A percentile compares a stretch with the other conserved stretches of the same genome.
Conservation (phyloP, 2,113 vertebrate species). For the Muntiacus muntjak region DNA sequence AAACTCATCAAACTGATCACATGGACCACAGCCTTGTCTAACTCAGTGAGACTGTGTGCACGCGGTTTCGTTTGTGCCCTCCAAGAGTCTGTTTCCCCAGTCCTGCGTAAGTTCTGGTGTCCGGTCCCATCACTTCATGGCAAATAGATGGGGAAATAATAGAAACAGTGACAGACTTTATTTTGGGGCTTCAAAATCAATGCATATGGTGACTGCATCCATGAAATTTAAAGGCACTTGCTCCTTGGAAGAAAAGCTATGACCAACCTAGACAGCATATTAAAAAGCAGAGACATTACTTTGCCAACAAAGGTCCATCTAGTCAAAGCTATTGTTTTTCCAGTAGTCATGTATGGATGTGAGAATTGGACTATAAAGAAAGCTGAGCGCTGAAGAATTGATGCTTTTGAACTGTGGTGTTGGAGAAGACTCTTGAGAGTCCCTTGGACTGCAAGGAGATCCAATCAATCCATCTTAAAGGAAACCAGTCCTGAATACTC, state of each 20-base stretch:
- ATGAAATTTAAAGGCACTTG: neutral
- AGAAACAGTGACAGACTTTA: neutral
- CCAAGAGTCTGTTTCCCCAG: neutral
- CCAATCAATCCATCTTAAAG: neutral
- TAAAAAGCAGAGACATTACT: neutral
- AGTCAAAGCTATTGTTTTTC: neutral
- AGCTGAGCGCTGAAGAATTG: neutral
- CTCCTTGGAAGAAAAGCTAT: neutral
- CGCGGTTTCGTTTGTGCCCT: neutral
- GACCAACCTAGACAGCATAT: neutral
- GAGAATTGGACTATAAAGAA: neutral
- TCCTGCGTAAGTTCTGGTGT: neutral
- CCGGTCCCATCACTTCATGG: neutral
- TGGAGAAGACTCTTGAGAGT: neutral
- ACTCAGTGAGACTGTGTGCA: neutral
- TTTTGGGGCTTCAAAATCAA: neutral
- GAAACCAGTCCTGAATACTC: neutral
- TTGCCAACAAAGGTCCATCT: neutral
- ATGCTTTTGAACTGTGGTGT: neutral
- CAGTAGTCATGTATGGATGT: neutral
- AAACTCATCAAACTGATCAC: neutral
- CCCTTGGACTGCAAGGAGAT: neutral
- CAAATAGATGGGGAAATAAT: neutral
- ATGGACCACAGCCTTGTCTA: neutral
- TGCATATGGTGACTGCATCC: neutral